Evolutionary conservation across 2,888 invertebrate species (phyloP).

Genomic region (Conops quadrifasciatus): DNA sequence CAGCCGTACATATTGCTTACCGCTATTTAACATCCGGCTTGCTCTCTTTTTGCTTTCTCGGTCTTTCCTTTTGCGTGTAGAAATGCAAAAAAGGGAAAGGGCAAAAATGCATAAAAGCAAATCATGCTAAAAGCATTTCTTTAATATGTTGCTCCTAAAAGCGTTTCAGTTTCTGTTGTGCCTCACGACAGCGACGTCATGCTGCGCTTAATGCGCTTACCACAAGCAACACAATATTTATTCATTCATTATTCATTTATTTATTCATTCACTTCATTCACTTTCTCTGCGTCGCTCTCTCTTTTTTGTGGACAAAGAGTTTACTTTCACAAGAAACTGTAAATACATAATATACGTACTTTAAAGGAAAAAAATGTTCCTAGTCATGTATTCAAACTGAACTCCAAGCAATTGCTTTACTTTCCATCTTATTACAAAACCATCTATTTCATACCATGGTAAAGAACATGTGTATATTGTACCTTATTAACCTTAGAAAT

Average conservation of each 20-base stretch:
- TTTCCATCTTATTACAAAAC: no score
- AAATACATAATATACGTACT: no score
- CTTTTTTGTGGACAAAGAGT: no score
- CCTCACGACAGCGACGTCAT: slow-evolving; percentile 17
- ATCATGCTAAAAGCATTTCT: slow-evolving; percentile 40
- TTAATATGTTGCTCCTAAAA: slow-evolving; percentile 35
- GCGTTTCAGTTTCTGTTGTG: slow-evolving; percentile 21
- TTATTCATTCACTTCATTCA: neutral
- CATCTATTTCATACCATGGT: no score
- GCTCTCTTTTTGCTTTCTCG: neutral
- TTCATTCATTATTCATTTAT: slow-evolving; percentile 16
- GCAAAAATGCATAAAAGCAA: slow-evolving; percentile 32
- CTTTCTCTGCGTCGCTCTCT: no score
- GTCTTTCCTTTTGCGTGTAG: neutral
- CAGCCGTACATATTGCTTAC: slow-evolving; percentile 8
- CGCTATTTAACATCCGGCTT: slow-evolving; percentile 1
- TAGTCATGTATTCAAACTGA: no score
- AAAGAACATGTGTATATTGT: no score
- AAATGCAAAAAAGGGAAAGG: slow-evolving; percentile 11
- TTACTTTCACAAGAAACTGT: no score
- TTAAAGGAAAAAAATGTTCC: no score
- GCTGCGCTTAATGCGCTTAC: slow-evolving; percentile 12
- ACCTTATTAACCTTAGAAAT: no score
- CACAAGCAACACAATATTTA: slow-evolving; percentile 1
- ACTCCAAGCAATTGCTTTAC: no score